These are phyloP conservation scores for Metellina segmentata DNA, from an alignment of 2,888 invertebrate genomes.

Conservation along the genomic window DNA sequence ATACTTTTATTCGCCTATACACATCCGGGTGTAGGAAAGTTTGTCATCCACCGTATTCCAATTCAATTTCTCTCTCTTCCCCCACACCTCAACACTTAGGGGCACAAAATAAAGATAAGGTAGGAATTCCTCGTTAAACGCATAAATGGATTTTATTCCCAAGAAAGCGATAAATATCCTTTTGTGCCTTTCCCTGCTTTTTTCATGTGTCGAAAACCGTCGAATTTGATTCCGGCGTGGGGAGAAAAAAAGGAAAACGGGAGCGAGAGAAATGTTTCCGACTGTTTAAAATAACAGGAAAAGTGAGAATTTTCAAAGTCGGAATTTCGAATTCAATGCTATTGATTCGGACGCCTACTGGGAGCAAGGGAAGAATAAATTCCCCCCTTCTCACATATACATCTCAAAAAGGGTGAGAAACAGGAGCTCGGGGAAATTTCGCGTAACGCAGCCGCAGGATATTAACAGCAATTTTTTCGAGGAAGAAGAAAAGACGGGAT, in stretches of 20 bases:
- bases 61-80: background rate
- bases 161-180: conserved; percentile 23
- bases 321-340: conserved; percentile 36
- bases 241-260: background rate
- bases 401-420: background rate
- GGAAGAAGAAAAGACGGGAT: background rate
- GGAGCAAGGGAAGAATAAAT: background rate
- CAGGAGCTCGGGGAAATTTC: background rate
- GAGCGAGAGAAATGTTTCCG: background rate
- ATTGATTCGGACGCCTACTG: background rate
- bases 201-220: background rate
- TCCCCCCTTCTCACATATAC: background rate
- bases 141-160: conserved; percentile 30
- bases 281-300: conserved; percentile 18
- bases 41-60: background rate
- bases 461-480: background rate
- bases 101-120: conserved; percentile 44
- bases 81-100: background rate
- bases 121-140: conserved; percentile 26
- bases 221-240: background rate
- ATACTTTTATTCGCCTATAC: background rate
- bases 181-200: background rate
- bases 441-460: background rate
- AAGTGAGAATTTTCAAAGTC: conserved; percentile 24
- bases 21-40: background rate